phyloP scores from a whole-genome alignment of 2,113 vertebrate species.

The Callospermophilus lateralis region DNA sequence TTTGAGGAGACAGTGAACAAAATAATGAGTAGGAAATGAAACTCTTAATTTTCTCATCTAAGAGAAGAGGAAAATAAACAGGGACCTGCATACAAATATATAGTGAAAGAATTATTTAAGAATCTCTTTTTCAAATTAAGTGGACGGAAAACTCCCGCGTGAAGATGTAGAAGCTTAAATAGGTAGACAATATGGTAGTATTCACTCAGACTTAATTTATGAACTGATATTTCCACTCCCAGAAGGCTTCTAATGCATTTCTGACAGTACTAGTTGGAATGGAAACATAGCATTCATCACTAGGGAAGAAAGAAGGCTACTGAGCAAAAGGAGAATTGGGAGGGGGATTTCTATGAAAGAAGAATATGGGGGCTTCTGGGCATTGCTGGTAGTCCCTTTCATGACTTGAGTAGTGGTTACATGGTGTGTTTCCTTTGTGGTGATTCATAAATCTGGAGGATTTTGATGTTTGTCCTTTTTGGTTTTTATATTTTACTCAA shows the following conservation, averaged over 20 bases:
- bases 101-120: not conserved
- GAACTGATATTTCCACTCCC: not conserved
- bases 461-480: not conserved
- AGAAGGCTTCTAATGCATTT: not conserved
- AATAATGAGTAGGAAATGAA: not conserved
- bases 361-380: too few species aligned
- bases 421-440: not conserved
- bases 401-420: not conserved
- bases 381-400: too few species aligned
- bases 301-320: not conserved
- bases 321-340: too few species aligned
- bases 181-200: rapidly evolving
- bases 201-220: too few species aligned
- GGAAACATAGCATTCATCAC: not conserved
- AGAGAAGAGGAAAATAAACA: not conserved
- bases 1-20: not conserved
- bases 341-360: not conserved
- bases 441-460: not conserved
- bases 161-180: not conserved
- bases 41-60: not conserved
- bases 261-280: too few species aligned
- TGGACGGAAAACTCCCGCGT: not conserved
- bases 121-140: not conserved
- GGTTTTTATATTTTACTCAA: not conserved
- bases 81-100: rapidly evolving